Evolutionary conservation across 1,140 invertebrate species (phyloP).

Genomic region (Sycophila sp.): DNA sequence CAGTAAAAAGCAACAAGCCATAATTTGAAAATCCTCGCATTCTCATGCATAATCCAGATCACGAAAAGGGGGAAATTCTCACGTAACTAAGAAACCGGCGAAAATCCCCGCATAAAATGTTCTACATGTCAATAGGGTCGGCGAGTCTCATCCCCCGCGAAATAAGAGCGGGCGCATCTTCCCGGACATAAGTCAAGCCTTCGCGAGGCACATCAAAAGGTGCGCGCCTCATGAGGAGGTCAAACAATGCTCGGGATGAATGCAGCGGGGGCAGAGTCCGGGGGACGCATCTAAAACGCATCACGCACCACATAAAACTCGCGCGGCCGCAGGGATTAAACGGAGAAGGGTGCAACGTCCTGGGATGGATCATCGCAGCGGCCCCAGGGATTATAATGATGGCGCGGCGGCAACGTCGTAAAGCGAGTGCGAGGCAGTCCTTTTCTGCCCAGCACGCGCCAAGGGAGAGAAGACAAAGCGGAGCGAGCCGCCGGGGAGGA

Average conservation of each 20-base stretch:
- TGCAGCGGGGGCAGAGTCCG: background rate
- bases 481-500: background rate
- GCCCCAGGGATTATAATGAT: conserved; percentile 8
- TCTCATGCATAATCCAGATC: background rate
- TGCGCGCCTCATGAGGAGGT: background rate
- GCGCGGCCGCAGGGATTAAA: background rate
- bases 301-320: background rate
- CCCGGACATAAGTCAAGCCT: too few relatives aligned
- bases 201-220: background rate
- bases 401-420: background rate
- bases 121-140: background rate
- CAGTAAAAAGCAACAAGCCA: too few relatives aligned
- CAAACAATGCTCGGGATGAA: background rate
- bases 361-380: too few relatives aligned
- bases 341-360: background rate
- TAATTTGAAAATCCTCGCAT: too few relatives aligned
- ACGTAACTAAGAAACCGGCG: background rate
- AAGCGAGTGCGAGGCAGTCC: background rate
- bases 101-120: background rate
- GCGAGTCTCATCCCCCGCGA: background rate
- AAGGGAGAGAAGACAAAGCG: background rate
- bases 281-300: background rate
- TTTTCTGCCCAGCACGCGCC: background rate
- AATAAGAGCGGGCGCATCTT: background rate
- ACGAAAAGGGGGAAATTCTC: background rate